Conservation (phyloP, 2,888 invertebrate species). For the Microplitis manilae region DNA sequence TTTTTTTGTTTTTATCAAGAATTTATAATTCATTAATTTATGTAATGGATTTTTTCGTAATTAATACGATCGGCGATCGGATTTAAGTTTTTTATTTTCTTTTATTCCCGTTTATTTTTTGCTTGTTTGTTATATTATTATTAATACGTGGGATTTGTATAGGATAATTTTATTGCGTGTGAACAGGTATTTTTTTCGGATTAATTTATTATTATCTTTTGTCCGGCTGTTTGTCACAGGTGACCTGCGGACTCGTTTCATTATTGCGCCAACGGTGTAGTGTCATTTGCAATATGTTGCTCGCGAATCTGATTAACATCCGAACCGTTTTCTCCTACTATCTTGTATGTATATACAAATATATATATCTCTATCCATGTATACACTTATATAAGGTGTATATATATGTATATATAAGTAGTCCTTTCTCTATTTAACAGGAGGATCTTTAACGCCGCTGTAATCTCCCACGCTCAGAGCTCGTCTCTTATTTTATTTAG, state of each 20-base stretch:
- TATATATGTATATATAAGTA: neutral
- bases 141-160: neutral
- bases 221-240: neutral
- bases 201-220: slow-evolving; percentile 1
- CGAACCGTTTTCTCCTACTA: neutral
- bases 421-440: neutral
- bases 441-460: neutral
- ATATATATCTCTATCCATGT: neutral
- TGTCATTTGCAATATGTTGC: slow-evolving; percentile 15
- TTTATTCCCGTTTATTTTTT: neutral
- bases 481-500: neutral
- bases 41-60: slow-evolving; percentile 11
- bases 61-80: neutral
- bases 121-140: slow-evolving; percentile 14
- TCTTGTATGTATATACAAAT: neutral
- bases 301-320: slow-evolving; percentile 6
- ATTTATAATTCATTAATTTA: slow-evolving; percentile 20
- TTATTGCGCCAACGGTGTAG: neutral
- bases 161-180: neutral
- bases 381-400: neutral
- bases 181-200: neutral
- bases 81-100: neutral
- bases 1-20: neutral
- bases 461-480: slow-evolving; percentile 7
- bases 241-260: neutral